Conservation (phyloP, 2,113 vertebrate species). For the Maccullochella peelii region DNA sequence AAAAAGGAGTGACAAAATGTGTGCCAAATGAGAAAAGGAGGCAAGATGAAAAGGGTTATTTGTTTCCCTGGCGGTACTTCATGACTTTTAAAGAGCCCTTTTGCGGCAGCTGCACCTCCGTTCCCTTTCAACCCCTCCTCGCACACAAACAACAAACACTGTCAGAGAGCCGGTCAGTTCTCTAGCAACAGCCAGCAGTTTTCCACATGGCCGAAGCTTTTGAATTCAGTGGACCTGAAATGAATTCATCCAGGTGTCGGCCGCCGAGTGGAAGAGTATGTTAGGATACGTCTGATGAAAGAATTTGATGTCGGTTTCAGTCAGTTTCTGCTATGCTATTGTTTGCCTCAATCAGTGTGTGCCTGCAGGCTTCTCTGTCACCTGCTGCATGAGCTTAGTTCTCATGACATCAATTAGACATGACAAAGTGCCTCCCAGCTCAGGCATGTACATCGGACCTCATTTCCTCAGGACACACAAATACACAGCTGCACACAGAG, state of each 20-base stretch:
- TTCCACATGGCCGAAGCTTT: slow-evolving; percentile 53
- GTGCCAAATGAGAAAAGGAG: slow-evolving; percentile 79
- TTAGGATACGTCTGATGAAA: background rate
- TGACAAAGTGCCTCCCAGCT: slow-evolving; percentile 44
- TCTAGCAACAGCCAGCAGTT: slow-evolving; percentile 49
- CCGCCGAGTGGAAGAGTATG: slow-evolving; percentile 31
- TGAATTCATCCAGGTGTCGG: slow-evolving; percentile 64
- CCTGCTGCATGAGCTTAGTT: slow-evolving; percentile 49
- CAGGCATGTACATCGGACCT: slow-evolving; percentile 1
- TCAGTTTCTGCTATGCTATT: slow-evolving; percentile 16
- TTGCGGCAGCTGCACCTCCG: slow-evolving; percentile 73
- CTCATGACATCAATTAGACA: slow-evolving; percentile 53
- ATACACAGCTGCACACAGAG: background rate
- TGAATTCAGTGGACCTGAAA: slow-evolving; percentile 53
- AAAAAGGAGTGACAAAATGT: slow-evolving; percentile 73
- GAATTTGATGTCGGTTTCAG: slow-evolving; percentile 25
- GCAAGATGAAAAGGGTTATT: slow-evolving; percentile 75
- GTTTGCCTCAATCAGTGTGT: slow-evolving; percentile 34
- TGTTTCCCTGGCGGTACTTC: slow-evolving; percentile 68
- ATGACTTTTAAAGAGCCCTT: slow-evolving; percentile 69
- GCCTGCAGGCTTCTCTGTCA: slow-evolving; percentile 61
- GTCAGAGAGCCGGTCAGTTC: slow-evolving; percentile 58
- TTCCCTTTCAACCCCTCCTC: slow-evolving; percentile 69
- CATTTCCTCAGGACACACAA: slow-evolving; percentile 13
- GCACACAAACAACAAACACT: slow-evolving; percentile 68